phyloP scores from a whole-genome alignment of 2,888 invertebrate genomes.

The Brenthis daphne region DNA sequence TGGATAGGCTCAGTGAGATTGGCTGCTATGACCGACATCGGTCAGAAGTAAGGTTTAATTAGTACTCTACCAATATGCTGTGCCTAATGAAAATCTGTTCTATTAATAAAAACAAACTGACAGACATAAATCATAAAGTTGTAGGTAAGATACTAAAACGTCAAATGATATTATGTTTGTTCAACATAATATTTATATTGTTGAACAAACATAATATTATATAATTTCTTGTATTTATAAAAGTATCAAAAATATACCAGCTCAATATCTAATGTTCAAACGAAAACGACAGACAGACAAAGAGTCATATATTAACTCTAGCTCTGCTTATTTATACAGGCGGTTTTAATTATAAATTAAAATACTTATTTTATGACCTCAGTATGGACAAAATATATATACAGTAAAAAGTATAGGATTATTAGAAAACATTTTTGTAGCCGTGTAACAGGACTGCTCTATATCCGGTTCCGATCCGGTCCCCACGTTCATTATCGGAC shows the following conservation, averaged over 20 bases:
- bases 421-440: slow-evolving; percentile 25
- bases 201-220: too few species aligned
- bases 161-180: too few species aligned
- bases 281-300: background rate
- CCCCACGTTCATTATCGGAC: slow-evolving; percentile 37
- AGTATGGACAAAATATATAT: background rate
- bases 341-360: background rate
- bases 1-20: too few species aligned
- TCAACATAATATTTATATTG: background rate
- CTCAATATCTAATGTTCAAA: background rate
- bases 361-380: background rate
- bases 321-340: slow-evolving; percentile 7
- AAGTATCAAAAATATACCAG: background rate
- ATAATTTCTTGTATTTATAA: background rate
- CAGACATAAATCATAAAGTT: too few species aligned
- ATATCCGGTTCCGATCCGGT: slow-evolving; percentile 26
- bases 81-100: too few species aligned
- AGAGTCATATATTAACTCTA: slow-evolving; percentile 5
- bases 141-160: too few species aligned
- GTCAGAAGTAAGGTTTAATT: background rate
- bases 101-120: too few species aligned
- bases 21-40: too few species aligned
- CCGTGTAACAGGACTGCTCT: slow-evolving; percentile 24
- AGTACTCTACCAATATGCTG: background rate
- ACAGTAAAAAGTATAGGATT: background rate